Evolutionary conservation across 2,113 vertebrate species (phyloP), one percentile per base, ranked within the genome.

Genomic region (Thunnus maccoyii): DNA sequence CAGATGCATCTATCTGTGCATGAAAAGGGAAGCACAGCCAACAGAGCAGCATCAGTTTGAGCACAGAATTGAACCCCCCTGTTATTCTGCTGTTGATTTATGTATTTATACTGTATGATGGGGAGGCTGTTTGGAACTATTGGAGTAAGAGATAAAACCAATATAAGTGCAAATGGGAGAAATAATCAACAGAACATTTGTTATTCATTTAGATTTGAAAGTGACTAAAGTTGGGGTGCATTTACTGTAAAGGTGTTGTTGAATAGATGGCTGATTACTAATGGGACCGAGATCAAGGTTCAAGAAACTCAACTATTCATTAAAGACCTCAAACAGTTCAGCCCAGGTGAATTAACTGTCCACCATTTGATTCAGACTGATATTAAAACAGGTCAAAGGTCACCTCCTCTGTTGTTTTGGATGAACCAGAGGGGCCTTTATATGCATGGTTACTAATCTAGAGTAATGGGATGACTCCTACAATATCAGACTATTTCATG

Each of bases 1-100:
- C 84, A 75, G 68, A 85, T 76, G 64, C 70, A 67, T 85, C 68
- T 67, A 25, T 85, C 41, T 69, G 51, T 68, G 77, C 27, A 76
- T 16, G 52, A 70, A 78, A 70, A 54, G 63, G 5, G 30, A 27
- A 68, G 60, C 47, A 56, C 44, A 63, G 56, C 75, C 56, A 69
- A 76, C 18, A 15, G 41, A 61, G 41, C 47, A 64, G 41, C 25
- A 67, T 17, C 57, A 11, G 20, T 48, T 22, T 50, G 25, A 68
- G 20, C 7, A 41, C 36, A 8, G 30, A 2, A 9, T 14, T 44
- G 11, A 41, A 41, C 7, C 36, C 32, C 32, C 36, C 36, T 41
- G 55, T 61, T 50, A 76, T 57, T 68, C 56, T 60, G 30, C 76
- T 60, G 71, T 30, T 27, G n/a, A 41, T 14, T 27, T 14, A 15